Percentiles rank a stretch among this genome's conserved stretches.
Conservation (phyloP, 2,797 vertebrate species). For the Argya squamiceps region DNA sequence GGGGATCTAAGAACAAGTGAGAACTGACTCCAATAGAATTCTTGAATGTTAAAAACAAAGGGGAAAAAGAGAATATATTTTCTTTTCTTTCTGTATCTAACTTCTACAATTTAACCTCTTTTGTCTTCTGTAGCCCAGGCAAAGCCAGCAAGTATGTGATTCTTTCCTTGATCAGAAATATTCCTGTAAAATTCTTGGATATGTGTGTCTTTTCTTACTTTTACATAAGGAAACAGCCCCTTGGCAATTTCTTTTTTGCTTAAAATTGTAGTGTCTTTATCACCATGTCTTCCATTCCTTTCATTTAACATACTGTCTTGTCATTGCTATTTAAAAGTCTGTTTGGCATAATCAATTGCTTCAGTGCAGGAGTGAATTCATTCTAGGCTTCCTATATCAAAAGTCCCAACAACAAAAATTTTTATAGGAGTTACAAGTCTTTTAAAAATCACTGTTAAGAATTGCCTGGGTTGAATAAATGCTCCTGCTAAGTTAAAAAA, state of each 20-base stretch:
- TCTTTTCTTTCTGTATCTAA: not conserved
- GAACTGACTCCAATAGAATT: not conserved
- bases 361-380: not conserved
- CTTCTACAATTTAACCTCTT: not conserved
- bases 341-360: not conserved
- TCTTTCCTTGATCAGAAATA: constrained; percentile 18
- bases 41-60: not conserved
- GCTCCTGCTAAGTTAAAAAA: not conserved
- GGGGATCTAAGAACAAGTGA: not conserved
- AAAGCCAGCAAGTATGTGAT: constrained; percentile 63
- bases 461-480: not conserved
- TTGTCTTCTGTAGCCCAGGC: constrained; percentile 42
- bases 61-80: fast-evolving
- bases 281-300: not conserved
- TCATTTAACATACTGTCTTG: not conserved
- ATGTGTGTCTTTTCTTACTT: not conserved
- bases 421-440: not conserved
- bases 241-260: not conserved
- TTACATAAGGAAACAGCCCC: not conserved
- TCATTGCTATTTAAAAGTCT: not conserved
- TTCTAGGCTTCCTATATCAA: not conserved
- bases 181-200: not conserved
- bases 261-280: not conserved
- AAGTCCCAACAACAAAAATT: not conserved
- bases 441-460: not conserved